Evolutionary conservation across 2,113 vertebrate species (phyloP).

Genomic region (Chauna torquata): DNA sequence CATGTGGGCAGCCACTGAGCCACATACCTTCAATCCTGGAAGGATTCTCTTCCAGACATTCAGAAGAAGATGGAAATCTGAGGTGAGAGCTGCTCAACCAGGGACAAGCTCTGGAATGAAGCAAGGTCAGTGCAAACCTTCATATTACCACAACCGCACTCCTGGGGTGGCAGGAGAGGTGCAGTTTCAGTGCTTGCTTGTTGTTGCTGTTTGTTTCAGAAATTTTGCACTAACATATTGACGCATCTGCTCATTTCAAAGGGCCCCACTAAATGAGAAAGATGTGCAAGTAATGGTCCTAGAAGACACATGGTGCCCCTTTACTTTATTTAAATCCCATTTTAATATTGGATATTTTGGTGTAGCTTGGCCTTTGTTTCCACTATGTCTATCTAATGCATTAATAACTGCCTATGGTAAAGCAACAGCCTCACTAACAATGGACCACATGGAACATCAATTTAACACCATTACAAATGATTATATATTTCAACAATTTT

Average conservation of each 20-base stretch:
- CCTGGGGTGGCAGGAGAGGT: background rate
- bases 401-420: background rate
- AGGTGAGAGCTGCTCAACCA: background rate
- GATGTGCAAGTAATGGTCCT: background rate
- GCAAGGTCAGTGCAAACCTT: background rate
- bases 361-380: background rate
- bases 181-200: background rate
- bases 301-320: background rate
- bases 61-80: background rate
- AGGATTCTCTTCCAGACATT: background rate
- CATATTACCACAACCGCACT: rapidly evolving
- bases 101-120: background rate
- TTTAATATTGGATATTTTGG: background rate
- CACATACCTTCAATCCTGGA: background rate
- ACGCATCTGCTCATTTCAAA: background rate
- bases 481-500: background rate
- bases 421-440: background rate
- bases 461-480: background rate
- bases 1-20: background rate
- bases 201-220: background rate
- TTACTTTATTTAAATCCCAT: background rate
- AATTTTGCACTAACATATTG: background rate
- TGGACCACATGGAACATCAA: background rate
- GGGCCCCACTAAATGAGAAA: background rate
- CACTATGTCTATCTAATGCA: background rate